Evolutionary conservation across 2,888 invertebrate genomes (phyloP).

Genomic region (Acrobasis repandana): DNA sequence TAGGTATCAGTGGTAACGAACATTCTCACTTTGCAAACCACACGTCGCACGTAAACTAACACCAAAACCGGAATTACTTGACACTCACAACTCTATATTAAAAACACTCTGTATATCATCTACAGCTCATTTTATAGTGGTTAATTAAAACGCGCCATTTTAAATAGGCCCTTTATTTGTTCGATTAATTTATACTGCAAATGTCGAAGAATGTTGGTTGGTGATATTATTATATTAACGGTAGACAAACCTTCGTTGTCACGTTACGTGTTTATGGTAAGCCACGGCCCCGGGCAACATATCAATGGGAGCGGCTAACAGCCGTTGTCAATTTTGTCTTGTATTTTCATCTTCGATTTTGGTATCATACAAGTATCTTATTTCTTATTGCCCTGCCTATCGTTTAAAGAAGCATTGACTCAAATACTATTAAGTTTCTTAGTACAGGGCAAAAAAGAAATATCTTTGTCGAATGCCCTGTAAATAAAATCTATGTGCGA

Average conservation of each 20-base stretch:
- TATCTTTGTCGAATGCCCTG: too few relatives aligned
- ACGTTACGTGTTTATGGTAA: too few relatives aligned
- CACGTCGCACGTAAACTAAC: constrained; percentile 18
- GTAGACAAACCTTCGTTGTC: background rate
- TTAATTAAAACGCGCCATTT: constrained; percentile 16
- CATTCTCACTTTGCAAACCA: constrained; percentile 22
- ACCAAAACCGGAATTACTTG: constrained; percentile 14
- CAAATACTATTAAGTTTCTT: too few relatives aligned
- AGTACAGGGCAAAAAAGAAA: too few relatives aligned
- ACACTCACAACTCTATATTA: constrained; percentile 4
- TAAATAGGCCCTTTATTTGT: background rate
- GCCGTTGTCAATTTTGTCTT: too few relatives aligned
- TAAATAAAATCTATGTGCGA: too few relatives aligned
- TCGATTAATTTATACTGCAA: background rate
- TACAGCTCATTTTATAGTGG: constrained; percentile 9
- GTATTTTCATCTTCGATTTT: too few relatives aligned
- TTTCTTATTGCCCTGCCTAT: too few relatives aligned
- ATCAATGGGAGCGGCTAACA: too few relatives aligned
- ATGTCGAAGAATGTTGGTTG: constrained; percentile 14
- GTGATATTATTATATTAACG: constrained; percentile 28
- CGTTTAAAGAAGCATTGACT: too few relatives aligned
- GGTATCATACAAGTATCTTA: too few relatives aligned
- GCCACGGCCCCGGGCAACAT: too few relatives aligned
- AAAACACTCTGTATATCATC: background rate
- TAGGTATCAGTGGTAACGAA: constrained; percentile 11